Base-by-base conservation (phyloP, 2,113 vertebrate species). In the Erythrolamprus reginae region DNA sequence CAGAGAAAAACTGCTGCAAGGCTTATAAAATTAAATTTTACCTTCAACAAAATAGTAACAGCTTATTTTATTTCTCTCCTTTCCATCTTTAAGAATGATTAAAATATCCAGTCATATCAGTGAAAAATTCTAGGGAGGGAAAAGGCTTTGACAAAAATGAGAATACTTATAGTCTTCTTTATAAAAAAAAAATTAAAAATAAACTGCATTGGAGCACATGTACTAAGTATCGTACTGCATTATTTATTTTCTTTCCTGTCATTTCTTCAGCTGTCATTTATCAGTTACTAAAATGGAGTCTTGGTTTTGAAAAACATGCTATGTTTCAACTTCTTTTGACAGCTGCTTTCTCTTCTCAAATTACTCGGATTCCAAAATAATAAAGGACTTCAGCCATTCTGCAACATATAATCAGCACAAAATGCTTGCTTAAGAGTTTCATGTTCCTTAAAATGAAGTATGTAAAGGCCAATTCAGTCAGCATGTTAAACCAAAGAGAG, bases 251-350 rank as follows among this genome's bases (percentile, higher is more conserved):
- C 88, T 91, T 88, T 89, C 89, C 90, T 92, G 84, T 56, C 38
- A 13, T 88, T 61, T 93, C 93, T 94, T 91, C 90, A 93, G 91
- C 89, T 94, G 45, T 93, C 88, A 92, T 93, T 95, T 93, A 93
- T 90, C 90, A 93, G 87, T 92, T 91, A 38, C 0, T 94, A 70
- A 90, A 93, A 50, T 48, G 12, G 24, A 87, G 42, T 12, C 45
- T 70, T 58, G 50, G 58, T 93, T 91, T 61, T 28, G 86, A 89
- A 26, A n/a, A 89, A 82, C 33, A 12, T 88, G 91, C 21, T 5
- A 89, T 84, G 10, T 23, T 83, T 70, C 91, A 5, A 45, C 82
- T 61, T 94, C 93, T 85, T 87, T 91, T 8, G 45, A 6, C 91
- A 91, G 89, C 28, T 88, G 77, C 47, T 83, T 82, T 38, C 70